Evolutionary conservation across 1,140 invertebrate species (phyloP).

Genomic region (Listronotus bonariensis): DNA sequence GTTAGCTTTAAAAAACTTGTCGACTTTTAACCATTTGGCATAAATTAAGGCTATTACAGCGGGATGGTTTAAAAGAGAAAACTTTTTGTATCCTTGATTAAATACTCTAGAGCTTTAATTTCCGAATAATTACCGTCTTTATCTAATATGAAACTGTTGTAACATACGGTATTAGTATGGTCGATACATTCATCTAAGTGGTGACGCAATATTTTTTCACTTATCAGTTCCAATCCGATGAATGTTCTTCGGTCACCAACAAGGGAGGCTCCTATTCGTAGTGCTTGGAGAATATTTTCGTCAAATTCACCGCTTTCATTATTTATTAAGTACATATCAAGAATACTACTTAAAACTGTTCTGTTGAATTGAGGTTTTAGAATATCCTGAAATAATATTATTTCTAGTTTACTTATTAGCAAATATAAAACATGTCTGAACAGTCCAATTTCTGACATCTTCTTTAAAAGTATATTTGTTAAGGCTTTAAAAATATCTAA

Average conservation of each 20-base stretch:
- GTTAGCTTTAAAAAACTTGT: constrained; percentile 32
- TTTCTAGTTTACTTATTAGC: constrained; percentile 20
- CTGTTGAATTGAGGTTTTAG: background rate
- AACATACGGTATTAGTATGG: constrained; percentile 21
- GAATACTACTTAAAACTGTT: constrained; percentile 17
- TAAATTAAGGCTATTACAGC: constrained; percentile 38
- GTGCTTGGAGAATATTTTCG: constrained; percentile 30
- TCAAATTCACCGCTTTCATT: constrained; percentile 21
- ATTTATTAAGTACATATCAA: constrained; percentile 28
- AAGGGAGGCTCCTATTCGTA: constrained; percentile 33
- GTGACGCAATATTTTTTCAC: constrained; percentile 14
- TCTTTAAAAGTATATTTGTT: background rate
- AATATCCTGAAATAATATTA: background rate
- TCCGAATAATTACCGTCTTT: constrained; percentile 26
- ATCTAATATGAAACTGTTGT: constrained; percentile 37
- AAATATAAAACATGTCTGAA: constrained; percentile 21
- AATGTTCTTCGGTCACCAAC: background rate
- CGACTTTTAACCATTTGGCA: constrained; percentile 28
- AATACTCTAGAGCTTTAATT: constrained; percentile 23
- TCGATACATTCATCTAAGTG: constrained; percentile 41
- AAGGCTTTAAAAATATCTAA: constrained; percentile 9
- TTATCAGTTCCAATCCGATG: constrained; percentile 3
- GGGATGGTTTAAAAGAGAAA: constrained; percentile 33
- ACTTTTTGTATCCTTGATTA: constrained; percentile 19
- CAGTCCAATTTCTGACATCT: background rate